Conservation (phyloP, 2,113 vertebrate genomes). For the Pongo abelii region DNA sequence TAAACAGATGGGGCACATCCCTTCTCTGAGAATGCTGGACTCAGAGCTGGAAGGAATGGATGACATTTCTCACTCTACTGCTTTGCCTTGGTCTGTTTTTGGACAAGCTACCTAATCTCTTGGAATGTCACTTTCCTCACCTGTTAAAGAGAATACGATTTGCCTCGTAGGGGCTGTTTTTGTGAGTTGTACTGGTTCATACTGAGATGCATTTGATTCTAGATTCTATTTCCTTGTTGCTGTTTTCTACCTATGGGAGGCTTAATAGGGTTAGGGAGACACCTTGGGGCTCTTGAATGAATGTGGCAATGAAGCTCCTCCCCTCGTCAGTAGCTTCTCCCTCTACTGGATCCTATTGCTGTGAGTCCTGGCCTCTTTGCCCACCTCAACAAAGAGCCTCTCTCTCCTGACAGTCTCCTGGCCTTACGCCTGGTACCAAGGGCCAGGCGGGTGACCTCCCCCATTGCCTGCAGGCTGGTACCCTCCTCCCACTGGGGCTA, state of each 20-base stretch:
- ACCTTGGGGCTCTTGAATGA: background rate
- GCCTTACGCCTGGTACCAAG: background rate
- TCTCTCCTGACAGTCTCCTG: background rate
- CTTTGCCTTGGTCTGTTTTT: background rate
- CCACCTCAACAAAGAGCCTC: background rate
- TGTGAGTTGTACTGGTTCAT: background rate
- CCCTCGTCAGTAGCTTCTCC: background rate
- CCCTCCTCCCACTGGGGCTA: background rate
- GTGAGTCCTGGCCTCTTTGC: rapidly evolving
- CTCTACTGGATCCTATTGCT: background rate
- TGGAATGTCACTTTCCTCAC: background rate
- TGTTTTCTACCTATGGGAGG: background rate
- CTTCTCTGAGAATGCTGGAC: background rate
- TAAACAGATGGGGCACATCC: background rate
- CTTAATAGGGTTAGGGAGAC: background rate
- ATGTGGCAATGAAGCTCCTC: background rate
- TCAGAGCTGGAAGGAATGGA: background rate
- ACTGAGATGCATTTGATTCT: background rate
- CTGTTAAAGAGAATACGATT: background rate
- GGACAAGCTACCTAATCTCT: background rate
- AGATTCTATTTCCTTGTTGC: background rate
- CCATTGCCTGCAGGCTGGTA: background rate
- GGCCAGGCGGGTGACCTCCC: background rate
- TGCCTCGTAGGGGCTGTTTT: background rate
- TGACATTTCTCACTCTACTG: background rate